Conservation (phyloP, 2,113 vertebrate genomes). For the Pachycephala philippinensis region DNA sequence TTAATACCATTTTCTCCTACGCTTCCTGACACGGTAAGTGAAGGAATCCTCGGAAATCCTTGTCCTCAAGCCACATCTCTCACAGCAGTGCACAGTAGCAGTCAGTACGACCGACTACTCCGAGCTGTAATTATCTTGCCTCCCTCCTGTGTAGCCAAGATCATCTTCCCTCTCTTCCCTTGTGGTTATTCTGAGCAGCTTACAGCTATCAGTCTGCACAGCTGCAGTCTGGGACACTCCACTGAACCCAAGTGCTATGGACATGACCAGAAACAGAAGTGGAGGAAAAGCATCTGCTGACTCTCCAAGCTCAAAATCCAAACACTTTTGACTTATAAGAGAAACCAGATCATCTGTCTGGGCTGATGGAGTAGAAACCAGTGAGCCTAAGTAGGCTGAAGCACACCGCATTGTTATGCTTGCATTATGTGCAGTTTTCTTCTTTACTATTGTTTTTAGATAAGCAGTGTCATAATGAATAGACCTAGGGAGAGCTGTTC, state of each 20-base stretch:
- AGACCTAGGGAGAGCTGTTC: not conserved
- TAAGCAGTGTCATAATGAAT: not conserved
- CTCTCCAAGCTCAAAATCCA: not conserved
- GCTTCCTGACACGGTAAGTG: not conserved
- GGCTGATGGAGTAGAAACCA: not conserved
- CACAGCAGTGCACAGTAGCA: not conserved
- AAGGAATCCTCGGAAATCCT: not conserved
- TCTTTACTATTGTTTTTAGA: not conserved
- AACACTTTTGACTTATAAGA: not conserved
- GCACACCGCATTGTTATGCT: not conserved
- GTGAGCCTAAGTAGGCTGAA: not conserved
- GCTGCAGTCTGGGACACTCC: not conserved
- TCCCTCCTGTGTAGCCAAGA: not conserved
- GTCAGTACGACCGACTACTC: not conserved
- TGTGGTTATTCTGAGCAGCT: not conserved
- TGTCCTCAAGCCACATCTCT: not conserved
- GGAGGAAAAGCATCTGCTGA: not conserved
- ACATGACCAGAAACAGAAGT: fast-evolving
- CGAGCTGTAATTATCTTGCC: not conserved
- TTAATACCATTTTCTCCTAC: not conserved
- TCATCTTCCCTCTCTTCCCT: not conserved
- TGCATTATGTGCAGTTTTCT: not conserved
- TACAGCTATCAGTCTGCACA: not conserved
- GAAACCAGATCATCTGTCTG: not conserved
- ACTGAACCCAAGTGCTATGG: not conserved